A percentile compares a stretch with the other conserved stretches of the same genome.
Conservation (phyloP, 2,888 invertebrate genomes). For the Malacosoma neustria region DNA sequence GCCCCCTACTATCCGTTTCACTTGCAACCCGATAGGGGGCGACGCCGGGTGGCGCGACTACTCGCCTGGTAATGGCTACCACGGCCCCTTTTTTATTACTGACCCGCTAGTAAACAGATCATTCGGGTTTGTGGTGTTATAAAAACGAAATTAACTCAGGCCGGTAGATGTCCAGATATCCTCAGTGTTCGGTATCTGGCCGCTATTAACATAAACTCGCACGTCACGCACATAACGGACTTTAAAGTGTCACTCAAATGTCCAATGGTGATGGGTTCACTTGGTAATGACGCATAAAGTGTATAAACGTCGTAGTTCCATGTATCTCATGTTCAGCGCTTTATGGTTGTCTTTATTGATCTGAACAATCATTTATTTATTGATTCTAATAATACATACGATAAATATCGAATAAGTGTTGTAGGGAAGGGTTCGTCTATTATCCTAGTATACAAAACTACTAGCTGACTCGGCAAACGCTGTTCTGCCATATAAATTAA, state of each 20-base stretch:
- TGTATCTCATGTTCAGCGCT: too few species aligned
- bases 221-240: constrained; percentile 43
- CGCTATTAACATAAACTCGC: constrained; percentile 55
- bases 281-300: constrained; percentile 23
- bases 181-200: constrained; percentile 36
- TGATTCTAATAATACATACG: too few species aligned
- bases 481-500: too few species aligned
- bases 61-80: constrained; percentile 65
- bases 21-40: constrained; percentile 74
- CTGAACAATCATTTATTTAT: too few species aligned
- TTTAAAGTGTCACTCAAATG: constrained; percentile 37
- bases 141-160: constrained; percentile 72
- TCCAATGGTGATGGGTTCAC: constrained; percentile 30
- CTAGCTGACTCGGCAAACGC: too few species aligned
- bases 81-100: constrained; percentile 73
- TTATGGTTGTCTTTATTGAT: too few species aligned
- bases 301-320: not conserved
- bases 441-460: too few species aligned
- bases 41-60: constrained; percentile 52
- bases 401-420: too few species aligned
- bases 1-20: constrained; percentile 68
- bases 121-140: constrained; percentile 75
- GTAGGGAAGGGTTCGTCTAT: too few species aligned
- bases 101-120: constrained; percentile 75
- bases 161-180: constrained; percentile 63